Percentiles rank a stretch among this genome's conserved stretches.
phyloP scores from a whole-genome alignment of 2,888 invertebrate genomes.

The Cosmopolites sordidus region DNA sequence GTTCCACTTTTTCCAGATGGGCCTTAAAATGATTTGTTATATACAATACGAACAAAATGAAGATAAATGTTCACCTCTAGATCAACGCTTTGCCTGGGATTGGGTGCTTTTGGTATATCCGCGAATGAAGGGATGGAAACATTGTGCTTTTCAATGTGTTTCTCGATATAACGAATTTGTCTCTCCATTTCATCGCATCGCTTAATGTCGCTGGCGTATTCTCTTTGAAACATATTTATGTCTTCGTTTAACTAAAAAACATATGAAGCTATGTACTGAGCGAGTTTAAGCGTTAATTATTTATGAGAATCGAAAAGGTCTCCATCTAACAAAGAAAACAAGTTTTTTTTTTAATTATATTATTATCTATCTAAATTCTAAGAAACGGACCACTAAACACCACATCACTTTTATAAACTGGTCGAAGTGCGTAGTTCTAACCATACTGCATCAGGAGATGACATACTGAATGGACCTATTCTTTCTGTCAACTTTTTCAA shows the following conservation, averaged over 20 bases:
- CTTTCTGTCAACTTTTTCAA: too few species aligned
- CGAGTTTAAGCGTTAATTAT: background rate
- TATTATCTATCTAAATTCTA: too few species aligned
- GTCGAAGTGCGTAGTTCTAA: too few species aligned
- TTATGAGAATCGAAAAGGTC: background rate
- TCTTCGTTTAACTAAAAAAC: conserved; percentile 70
- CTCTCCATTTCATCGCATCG: conserved; percentile 90
- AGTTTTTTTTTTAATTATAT: background rate
- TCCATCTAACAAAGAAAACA: background rate
- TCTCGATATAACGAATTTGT: conserved; percentile 79
- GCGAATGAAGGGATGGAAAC: conserved; percentile 73
- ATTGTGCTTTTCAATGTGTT: conserved; percentile 77
- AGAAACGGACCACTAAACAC: too few species aligned
- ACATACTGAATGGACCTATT: too few species aligned
- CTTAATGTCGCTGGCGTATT: conserved; percentile 86
- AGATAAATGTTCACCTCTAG: conserved; percentile 54
- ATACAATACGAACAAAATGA: too few species aligned
- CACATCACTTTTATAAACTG: too few species aligned
- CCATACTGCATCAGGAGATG: too few species aligned
- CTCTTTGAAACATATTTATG: conserved; percentile 84
- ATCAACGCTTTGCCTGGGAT: conserved; percentile 57
- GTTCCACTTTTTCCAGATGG: conserved; percentile 92
- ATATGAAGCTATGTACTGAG: background rate
- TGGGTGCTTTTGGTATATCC: conserved; percentile 61
- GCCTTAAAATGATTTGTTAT: conserved; percentile 52